phyloP scores from a whole-genome alignment of 37 sponge, comb jelly and placozoan genomes.

The Oscarella lobularis region DNA sequence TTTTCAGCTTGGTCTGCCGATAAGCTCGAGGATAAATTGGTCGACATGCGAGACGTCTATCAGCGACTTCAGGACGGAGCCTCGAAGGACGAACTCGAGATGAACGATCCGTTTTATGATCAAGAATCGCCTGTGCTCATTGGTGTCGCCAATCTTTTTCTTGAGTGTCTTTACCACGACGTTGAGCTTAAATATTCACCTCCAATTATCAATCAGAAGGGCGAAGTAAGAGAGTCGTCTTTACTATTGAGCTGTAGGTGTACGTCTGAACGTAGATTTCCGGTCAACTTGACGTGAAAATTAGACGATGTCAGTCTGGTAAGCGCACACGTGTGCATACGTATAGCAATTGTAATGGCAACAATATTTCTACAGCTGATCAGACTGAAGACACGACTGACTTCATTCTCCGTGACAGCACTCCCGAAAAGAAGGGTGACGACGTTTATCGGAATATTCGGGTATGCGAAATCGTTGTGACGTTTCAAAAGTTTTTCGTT shows the following conservation, averaged over 20 bases:
- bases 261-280: conserved; percentile 32
- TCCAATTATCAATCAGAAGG: conserved; percentile 89
- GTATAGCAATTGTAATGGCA: no score
- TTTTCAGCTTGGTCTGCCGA: conserved; percentile 72
- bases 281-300: conserved; percentile 36
- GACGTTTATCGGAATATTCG: no score
- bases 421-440: no score
- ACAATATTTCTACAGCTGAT: no score
- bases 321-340: no score
- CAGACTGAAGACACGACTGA: no score
- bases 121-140: conserved; percentile 86
- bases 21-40: conserved; percentile 82
- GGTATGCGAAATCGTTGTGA: no score
- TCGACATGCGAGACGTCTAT: conserved; percentile 91
- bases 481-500: no score
- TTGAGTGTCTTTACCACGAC: conserved; percentile 79
- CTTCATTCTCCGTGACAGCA: no score
- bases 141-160: conserved; percentile 89
- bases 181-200: conserved; percentile 73
- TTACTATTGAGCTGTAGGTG: no score
- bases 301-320: no score
- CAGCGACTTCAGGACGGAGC: conserved; percentile 59
- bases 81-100: conserved; percentile 1
- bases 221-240: no score
- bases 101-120: conserved; percentile 78